Conservation (phyloP, 2,797 vertebrate genomes). For the Chlorospingus flavigularis region DNA sequence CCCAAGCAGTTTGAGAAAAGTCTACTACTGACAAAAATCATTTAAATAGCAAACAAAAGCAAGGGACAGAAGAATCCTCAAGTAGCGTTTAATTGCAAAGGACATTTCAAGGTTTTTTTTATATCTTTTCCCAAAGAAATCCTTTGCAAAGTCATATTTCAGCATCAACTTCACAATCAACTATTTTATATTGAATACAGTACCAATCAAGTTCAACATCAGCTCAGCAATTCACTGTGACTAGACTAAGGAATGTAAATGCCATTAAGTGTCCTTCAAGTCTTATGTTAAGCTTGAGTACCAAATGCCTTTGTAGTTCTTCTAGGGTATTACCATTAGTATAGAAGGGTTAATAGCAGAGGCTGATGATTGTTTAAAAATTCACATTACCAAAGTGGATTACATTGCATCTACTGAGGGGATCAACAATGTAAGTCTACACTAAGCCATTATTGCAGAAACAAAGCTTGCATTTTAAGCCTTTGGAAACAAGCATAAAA, state of each 20-base stretch:
- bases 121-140: slow-evolving; percentile 46
- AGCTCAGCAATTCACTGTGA: slow-evolving; percentile 62
- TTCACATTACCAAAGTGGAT: slow-evolving; percentile 88
- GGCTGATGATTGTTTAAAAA: slow-evolving; percentile 83
- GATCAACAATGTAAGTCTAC: slow-evolving; percentile 86
- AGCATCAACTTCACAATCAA: slow-evolving; percentile 62
- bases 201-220: slow-evolving; percentile 72
- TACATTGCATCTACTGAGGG: slow-evolving; percentile 84
- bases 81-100: slow-evolving; percentile 40
- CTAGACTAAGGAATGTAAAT: slow-evolving; percentile 77
- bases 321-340: slow-evolving; percentile 75
- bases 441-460: slow-evolving; percentile 84
- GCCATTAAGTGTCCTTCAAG: slow-evolving; percentile 66
- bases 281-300: slow-evolving; percentile 56
- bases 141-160: slow-evolving; percentile 49
- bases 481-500: slow-evolving; percentile 86
- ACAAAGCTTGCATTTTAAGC: slow-evolving; percentile 89
- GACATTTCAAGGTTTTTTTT: slow-evolving; percentile 16
- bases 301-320: slow-evolving; percentile 69
- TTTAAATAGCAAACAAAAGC: slow-evolving; percentile 42
- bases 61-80: not conserved
- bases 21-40: not conserved
- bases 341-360: slow-evolving; percentile 82
- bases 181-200: slow-evolving; percentile 60
- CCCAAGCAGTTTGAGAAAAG: not conserved